phyloP scores from a whole-genome alignment of 2,888 invertebrate genomes.

The Pilophorus perplexus region DNA sequence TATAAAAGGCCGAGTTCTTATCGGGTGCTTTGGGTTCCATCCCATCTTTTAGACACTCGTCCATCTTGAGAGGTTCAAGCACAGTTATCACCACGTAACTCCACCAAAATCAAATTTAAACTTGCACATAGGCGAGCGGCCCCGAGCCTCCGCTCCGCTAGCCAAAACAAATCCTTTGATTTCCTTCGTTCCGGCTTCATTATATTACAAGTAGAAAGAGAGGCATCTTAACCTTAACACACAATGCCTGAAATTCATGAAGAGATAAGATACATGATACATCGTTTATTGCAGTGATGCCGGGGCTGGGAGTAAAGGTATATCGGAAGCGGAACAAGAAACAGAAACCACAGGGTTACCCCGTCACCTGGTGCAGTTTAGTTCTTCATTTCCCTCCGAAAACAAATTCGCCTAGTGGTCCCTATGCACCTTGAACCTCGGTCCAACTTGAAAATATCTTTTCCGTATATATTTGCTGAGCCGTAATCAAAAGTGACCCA shows the following conservation, averaged over 20 bases:
- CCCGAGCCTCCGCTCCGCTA: slow-evolving; percentile 25
- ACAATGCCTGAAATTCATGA: slow-evolving; percentile 42
- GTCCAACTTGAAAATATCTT: too few species aligned
- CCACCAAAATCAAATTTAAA: slow-evolving; percentile 11
- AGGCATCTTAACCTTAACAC: slow-evolving; percentile 43
- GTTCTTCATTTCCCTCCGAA: too few species aligned
- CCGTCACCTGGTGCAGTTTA: too few species aligned
- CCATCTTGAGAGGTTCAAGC: slow-evolving; percentile 59
- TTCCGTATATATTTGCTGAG: too few species aligned
- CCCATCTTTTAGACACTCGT: slow-evolving; percentile 74
- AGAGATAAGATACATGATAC: slow-evolving; percentile 39
- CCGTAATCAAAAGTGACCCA: too few species aligned
- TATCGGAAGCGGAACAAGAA: too few species aligned
- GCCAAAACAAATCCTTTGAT: slow-evolving; percentile 32
- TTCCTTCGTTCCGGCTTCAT: slow-evolving; percentile 39
- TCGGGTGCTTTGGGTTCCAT: slow-evolving; percentile 73
- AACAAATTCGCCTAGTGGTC: too few species aligned
- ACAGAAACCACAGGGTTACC: slow-evolving; percentile 15
- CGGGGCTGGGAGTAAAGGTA: too few species aligned
- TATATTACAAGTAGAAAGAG: slow-evolving; percentile 28
- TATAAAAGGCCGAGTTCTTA: slow-evolving; percentile 56
- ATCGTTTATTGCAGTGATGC: slow-evolving; percentile 44
- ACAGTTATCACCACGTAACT: slow-evolving; percentile 37
- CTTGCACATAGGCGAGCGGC: slow-evolving; percentile 26
- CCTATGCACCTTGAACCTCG: too few species aligned